A percentile compares a stretch with the other conserved stretches of the same genome.
These are phyloP conservation scores for Pyrgilauda ruficollis DNA, from an alignment of 2,113 vertebrate genomes.

Conservation along the genomic window DNA sequence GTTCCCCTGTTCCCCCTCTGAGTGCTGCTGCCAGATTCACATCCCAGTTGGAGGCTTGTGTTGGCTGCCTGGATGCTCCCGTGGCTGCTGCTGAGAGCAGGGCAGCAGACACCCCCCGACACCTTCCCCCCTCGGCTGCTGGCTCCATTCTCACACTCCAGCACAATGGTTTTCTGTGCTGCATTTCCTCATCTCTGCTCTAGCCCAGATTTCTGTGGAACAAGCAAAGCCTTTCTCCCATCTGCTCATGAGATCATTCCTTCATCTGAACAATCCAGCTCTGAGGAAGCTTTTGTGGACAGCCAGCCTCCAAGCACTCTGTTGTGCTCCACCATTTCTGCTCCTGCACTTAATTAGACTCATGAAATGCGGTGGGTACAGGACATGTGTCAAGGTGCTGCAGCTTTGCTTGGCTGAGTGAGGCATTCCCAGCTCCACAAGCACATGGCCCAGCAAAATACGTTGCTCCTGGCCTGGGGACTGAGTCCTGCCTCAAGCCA, in stretches of 20 bases:
- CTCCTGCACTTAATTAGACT: neutral
- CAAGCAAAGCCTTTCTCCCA: constrained; percentile 29
- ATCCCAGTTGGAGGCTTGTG: neutral
- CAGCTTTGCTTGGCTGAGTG: neutral
- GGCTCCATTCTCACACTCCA: neutral
- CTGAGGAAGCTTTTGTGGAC: constrained; percentile 25
- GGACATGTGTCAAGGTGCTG: neutral
- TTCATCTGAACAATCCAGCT: neutral
- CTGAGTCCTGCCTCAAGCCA: neutral
- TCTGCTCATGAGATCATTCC: constrained; percentile 52
- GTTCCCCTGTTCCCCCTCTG: neutral
- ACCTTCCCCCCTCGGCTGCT: neutral
- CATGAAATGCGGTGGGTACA: accelerated
- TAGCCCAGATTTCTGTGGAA: constrained; percentile 37
- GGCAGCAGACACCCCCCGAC: neutral
- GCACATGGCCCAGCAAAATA: neutral
- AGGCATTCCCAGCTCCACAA: neutral
- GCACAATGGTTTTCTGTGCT: constrained; percentile 26
- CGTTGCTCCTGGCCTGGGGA: neutral
- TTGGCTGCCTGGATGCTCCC: neutral
- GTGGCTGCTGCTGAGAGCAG: neutral
- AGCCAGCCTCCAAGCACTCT: neutral
- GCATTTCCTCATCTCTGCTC: neutral
- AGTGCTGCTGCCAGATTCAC: neutral
- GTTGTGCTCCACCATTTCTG: neutral